phyloP scores from a whole-genome alignment of 2,113 vertebrate species.

The Typhlomys cinereus region DNA sequence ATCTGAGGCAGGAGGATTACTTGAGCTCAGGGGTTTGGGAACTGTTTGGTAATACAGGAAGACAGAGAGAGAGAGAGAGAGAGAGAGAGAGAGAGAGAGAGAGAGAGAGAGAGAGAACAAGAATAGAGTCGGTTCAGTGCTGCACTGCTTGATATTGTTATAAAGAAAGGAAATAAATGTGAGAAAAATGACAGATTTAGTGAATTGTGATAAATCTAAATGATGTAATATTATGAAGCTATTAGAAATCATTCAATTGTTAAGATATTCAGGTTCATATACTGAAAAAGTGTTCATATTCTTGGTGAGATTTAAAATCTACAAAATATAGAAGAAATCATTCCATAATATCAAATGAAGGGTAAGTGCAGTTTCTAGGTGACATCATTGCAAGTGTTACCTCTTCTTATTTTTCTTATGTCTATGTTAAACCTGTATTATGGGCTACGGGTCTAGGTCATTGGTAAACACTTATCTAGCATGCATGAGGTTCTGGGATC shows the following conservation, averaged over 20 bases:
- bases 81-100: too few species aligned
- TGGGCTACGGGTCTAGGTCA: not conserved
- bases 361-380: not conserved
- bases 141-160: conserved; percentile 15
- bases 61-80: not conserved
- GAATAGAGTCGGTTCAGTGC: too few species aligned
- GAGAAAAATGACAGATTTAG: not conserved
- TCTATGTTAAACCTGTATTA: not conserved
- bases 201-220: conserved; percentile 44
- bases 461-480: not conserved
- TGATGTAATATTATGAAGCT: not conserved
- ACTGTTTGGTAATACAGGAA: not conserved
- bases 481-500: not conserved
- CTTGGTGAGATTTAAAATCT: not conserved
- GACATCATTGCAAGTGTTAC: not conserved
- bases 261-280: not conserved
- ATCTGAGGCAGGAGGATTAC: not conserved
- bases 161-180: conserved; percentile 13
- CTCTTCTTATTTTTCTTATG: not conserved
- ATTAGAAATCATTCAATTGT: not conserved
- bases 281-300: not conserved
- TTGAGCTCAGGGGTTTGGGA: not conserved
- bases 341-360: conserved; percentile 46
- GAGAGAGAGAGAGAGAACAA: too few species aligned
- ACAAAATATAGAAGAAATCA: not conserved